A percentile compares a stretch with the other conserved stretches of the same genome.
phyloP scores from a whole-genome alignment of 2,797 vertebrate genomes.

The Tokudaia tokunoshimensis region DNA sequence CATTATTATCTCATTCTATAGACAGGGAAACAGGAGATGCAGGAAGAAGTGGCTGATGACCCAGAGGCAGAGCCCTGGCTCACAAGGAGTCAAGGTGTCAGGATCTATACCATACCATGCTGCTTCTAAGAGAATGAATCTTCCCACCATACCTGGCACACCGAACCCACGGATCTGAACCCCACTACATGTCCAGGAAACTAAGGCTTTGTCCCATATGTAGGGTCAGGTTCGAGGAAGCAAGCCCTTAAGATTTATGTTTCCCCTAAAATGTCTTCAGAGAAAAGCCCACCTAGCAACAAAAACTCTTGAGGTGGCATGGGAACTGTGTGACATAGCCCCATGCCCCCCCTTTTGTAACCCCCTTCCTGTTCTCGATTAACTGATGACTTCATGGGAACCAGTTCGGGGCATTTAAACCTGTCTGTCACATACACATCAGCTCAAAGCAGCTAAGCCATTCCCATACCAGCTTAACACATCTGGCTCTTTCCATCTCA shows the following conservation, averaged over 20 bases:
- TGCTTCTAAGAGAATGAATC: not conserved
- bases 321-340: not conserved
- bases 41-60: not conserved
- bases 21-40: not conserved
- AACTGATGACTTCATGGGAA: constrained; percentile 58
- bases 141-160: not conserved
- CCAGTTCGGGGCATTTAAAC: constrained; percentile 68
- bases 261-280: not conserved
- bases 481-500: not conserved
- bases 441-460: not conserved
- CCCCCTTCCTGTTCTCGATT: constrained; percentile 55
- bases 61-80: not conserved
- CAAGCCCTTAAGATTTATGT: not conserved
- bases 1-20: not conserved
- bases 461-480: not conserved
- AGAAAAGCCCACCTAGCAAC: constrained; percentile 32
- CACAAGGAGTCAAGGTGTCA: not conserved
- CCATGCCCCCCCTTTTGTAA: not conserved
- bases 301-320: not conserved
- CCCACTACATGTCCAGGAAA: not conserved
- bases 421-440: not conserved
- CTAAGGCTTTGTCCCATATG: not conserved
- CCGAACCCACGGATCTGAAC: not conserved
- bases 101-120: not conserved
- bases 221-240: constrained; percentile 11